Percentiles rank a stretch among this genome's conserved stretches.
These are phyloP conservation scores for Lota lota DNA, from an alignment of 2,113 vertebrate species.

Conservation along the genomic window DNA sequence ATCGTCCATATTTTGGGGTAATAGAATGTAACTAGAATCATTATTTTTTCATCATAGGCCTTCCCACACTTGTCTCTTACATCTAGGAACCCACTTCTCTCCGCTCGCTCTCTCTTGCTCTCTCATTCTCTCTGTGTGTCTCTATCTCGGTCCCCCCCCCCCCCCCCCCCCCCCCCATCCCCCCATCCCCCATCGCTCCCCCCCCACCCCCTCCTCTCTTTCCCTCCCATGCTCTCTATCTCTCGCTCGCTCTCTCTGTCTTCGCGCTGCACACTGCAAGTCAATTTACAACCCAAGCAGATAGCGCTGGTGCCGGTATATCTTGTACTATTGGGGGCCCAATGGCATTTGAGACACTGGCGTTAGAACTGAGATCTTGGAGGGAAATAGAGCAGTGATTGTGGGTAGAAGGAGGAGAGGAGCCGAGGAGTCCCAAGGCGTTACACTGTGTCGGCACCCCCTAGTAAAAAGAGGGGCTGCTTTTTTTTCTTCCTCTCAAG, in stretches of 20 bases:
- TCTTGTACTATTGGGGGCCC: slow-evolving; percentile 16
- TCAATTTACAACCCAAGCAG: slow-evolving; percentile 55
- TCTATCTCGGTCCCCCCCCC: background rate
- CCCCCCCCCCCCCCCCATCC: background rate
- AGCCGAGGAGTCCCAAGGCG: too few relatives aligned
- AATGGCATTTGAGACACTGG: slow-evolving; percentile 29
- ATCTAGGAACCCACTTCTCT: slow-evolving; percentile 47
- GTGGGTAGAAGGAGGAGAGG: background rate
- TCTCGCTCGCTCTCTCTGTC: background rate
- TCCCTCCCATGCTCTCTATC: slow-evolving; percentile 22
- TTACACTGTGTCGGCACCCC: too few relatives aligned
- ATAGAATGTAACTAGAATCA: slow-evolving; percentile 66
- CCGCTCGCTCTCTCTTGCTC: background rate
- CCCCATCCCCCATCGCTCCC: background rate
- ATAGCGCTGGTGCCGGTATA: slow-evolving; percentile 20
- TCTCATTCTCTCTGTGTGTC: background rate
- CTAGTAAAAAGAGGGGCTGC: too few relatives aligned
- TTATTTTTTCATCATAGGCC: slow-evolving; percentile 68
- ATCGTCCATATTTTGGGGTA: slow-evolving; percentile 48
- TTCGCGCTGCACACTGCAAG: slow-evolving; percentile 33
- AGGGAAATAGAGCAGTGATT: background rate
- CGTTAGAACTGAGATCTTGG: slow-evolving; percentile 15
- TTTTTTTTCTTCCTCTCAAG: too few relatives aligned
- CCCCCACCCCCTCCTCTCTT: slow-evolving; percentile 25
- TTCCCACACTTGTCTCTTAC: slow-evolving; percentile 56